Conservation (phyloP, 2,888 invertebrate species). For the Rhamphomyia laevipes region DNA sequence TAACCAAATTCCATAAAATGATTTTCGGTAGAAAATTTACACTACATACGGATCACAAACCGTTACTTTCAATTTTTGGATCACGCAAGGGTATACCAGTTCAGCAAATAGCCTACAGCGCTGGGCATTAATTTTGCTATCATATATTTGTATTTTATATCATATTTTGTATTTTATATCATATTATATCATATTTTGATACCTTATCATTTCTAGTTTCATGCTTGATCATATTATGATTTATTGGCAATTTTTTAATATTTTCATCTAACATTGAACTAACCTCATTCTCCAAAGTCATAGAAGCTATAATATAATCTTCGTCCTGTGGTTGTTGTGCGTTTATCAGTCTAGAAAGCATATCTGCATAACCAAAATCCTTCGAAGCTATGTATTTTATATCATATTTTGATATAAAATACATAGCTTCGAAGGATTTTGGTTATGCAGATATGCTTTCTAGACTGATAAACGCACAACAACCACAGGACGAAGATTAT, state of each 20-base stretch:
- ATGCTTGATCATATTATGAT: neutral
- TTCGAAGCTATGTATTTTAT: too few relatives aligned
- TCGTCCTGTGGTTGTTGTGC: too few relatives aligned
- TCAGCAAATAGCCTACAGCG: slow-evolving; percentile 17
- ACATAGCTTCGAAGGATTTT: slow-evolving; percentile 16
- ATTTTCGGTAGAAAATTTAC: slow-evolving; percentile 25
- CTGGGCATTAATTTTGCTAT: slow-evolving; percentile 15
- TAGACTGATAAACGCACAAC: slow-evolving; percentile 7
- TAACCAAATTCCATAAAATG: slow-evolving; percentile 24
- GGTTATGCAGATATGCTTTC: slow-evolving; percentile 16
- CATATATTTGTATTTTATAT: too few relatives aligned
- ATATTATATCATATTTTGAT: too few relatives aligned
- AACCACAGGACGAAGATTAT: slow-evolving; percentile 2
- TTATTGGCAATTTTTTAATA: neutral
- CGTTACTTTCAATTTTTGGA: slow-evolving; percentile 23
- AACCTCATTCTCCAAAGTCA: too few relatives aligned
- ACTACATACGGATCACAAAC: slow-evolving; percentile 20
- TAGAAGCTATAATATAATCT: too few relatives aligned
- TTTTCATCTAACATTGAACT: too few relatives aligned
- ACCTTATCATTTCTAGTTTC: neutral
- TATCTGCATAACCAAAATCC: too few relatives aligned
- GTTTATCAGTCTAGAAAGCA: too few relatives aligned
- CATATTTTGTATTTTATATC: too few relatives aligned
- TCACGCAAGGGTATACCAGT: slow-evolving; percentile 19
- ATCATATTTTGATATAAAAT: slow-evolving; percentile 18